Evolutionary conservation across 1,140 invertebrate genomes (phyloP).

Genomic region (Myzus persicae): DNA sequence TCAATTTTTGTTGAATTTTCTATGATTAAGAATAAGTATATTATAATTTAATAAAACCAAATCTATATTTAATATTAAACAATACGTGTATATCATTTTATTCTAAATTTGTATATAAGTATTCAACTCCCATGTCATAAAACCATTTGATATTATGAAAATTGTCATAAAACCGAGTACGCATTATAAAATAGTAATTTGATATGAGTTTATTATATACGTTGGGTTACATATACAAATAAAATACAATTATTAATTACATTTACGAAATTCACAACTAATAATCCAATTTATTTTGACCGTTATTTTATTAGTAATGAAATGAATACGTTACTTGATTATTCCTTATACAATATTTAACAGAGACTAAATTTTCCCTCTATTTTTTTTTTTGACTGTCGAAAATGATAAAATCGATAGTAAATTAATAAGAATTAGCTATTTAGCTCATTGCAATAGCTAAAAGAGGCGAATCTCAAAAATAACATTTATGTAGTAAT

Average conservation of each 20-base stretch:
- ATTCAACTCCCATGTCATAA: not conserved
- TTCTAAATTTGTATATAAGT: not conserved
- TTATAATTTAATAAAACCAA: not conserved
- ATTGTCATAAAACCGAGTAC: not conserved
- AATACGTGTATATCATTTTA: not conserved
- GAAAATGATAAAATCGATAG: no score
- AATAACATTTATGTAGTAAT: not conserved
- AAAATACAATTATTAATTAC: not conserved
- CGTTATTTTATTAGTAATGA: not conserved
- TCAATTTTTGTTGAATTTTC: not conserved
- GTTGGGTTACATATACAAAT: not conserved
- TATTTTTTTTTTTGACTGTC: not conserved
- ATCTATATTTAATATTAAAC: not conserved
- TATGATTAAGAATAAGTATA: not conserved
- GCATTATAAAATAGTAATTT: not conserved
- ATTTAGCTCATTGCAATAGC: not conserved
- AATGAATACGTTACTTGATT: not conserved
- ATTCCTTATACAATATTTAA: not conserved
- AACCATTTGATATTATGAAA: conserved; percentile 8
- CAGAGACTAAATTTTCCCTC: not conserved
- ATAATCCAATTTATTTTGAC: conserved; percentile 13
- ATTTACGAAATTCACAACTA: not conserved
- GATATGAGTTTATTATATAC: not conserved
- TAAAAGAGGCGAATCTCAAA: not conserved
- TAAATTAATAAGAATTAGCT: not conserved